phyloP scores from a whole-genome alignment of 2,888 invertebrate species.

The Caradrina kadenii region DNA sequence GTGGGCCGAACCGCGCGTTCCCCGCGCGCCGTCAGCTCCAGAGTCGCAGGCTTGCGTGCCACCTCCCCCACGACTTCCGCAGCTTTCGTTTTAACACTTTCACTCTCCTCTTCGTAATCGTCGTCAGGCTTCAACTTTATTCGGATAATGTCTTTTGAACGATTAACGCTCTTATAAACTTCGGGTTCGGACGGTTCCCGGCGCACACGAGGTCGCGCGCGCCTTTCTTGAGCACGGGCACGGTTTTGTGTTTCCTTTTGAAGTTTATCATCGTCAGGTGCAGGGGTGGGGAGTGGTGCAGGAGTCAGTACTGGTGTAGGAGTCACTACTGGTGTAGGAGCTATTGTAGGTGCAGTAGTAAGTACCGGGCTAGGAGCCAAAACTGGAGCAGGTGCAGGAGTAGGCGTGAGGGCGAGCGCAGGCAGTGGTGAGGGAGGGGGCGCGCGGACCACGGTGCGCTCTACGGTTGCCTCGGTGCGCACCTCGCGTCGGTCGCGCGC shows the following conservation, averaged over 20 bases:
- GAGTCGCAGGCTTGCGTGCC: conserved; percentile 90
- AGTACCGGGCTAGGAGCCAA: conserved; percentile 50
- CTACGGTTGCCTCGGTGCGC: conserved; percentile 82
- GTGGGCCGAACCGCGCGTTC: conserved; percentile 79
- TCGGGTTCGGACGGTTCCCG: conserved; percentile 81
- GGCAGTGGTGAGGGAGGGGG: conserved; percentile 50
- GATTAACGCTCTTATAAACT: conserved; percentile 77
- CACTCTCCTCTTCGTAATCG: conserved; percentile 91
- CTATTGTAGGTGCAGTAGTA: conserved; percentile 28
- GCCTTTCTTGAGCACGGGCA: conserved; percentile 77
- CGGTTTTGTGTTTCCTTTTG: conserved; percentile 79
- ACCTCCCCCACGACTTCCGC: conserved; percentile 68
- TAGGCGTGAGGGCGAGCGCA: conserved; percentile 33
- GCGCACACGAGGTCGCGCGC: conserved; percentile 76
- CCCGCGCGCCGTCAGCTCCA: conserved; percentile 84
- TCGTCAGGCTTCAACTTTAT: conserved; percentile 94
- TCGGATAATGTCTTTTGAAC: conserved; percentile 87
- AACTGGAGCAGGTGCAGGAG: conserved; percentile 4
- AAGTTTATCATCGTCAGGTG: conserved; percentile 74
- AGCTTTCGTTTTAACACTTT: conserved; percentile 65
- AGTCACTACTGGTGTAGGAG: no score
- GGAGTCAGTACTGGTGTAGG: conserved; percentile 41
- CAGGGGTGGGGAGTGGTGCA: conserved; percentile 29
- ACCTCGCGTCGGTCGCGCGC: conserved; percentile 81
- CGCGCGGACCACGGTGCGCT: conserved; percentile 62